Conservation (phyloP, 2,888 invertebrate species). For the Sialis fuliginosa region DNA sequence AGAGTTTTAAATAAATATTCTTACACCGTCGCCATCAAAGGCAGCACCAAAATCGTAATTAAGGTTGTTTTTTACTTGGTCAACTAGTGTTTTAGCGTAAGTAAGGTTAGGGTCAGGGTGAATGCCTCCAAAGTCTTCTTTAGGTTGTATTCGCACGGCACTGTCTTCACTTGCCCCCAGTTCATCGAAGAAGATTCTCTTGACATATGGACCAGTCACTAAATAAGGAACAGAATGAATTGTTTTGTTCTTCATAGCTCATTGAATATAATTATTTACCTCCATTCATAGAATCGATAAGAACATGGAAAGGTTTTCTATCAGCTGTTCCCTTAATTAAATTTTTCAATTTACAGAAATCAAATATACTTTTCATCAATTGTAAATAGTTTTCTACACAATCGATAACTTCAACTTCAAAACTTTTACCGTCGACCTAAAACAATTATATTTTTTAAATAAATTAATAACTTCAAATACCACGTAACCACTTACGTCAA, state of each 20-base stretch:
- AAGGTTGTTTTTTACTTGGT: conserved; percentile 32
- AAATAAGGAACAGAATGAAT: conserved; percentile 13
- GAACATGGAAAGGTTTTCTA: conserved; percentile 59
- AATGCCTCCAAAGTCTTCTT: conserved; percentile 90
- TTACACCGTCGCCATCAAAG: conserved; percentile 90
- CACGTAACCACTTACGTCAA: conserved; percentile 30
- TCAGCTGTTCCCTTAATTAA: conserved; percentile 50
- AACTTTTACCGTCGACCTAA: conserved; percentile 50
- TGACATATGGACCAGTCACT: conserved; percentile 95
- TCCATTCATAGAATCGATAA: conserved; percentile 91
- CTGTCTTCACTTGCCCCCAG: conserved; percentile 55
- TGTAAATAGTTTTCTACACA: conserved; percentile 74
- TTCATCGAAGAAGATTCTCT: conserved; percentile 71
- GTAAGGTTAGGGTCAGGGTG: conserved; percentile 96
- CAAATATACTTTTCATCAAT: conserved; percentile 93
- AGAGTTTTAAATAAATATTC: conserved; percentile 3
- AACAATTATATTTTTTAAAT: background rate
- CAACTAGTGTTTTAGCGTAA: conserved; percentile 61
- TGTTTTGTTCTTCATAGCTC: background rate
- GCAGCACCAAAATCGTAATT: conserved; percentile 77
- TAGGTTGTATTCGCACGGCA: conserved; percentile 59
- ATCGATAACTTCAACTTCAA: conserved; percentile 79
- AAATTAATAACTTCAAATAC: background rate
- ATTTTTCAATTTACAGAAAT: conserved; percentile 62
- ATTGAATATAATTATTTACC: conserved; percentile 31